Percentiles rank a stretch among this genome's conserved stretches.
phyloP scores from a whole-genome alignment of 1,140 invertebrate genomes.

The Eriocheir sinensis region DNA sequence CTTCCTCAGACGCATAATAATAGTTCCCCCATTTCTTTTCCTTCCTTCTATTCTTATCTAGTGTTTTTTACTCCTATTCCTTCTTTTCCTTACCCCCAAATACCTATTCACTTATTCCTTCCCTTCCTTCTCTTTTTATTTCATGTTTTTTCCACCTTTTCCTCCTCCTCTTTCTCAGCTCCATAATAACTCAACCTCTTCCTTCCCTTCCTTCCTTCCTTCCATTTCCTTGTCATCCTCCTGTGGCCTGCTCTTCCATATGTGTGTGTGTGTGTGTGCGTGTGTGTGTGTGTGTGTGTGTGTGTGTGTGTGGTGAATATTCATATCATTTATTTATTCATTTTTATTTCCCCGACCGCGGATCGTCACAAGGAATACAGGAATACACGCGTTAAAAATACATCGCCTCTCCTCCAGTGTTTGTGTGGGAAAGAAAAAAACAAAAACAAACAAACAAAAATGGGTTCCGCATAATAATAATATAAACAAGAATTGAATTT shows the following conservation, averaged over 20 bases:
- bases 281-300: neutral
- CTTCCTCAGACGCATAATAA: no score
- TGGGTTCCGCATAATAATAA: neutral
- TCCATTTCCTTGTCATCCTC: no score
- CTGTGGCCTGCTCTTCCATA: no score
- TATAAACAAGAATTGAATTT: neutral
- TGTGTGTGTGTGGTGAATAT: neutral
- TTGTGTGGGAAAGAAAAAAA: neutral
- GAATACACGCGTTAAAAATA: neutral
- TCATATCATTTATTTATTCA: neutral
- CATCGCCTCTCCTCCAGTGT: conserved; percentile 22
- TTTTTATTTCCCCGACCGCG: neutral
- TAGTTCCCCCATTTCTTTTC: no score
- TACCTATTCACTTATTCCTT: neutral
- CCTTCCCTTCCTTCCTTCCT: no score
- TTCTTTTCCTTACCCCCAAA: neutral
- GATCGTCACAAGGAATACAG: neutral
- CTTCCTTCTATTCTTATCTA: no score
- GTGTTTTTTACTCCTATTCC: no score
- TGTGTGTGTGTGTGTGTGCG: no score
- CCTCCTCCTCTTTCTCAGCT: no score
- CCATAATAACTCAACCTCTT: no score
- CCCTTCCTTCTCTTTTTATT: no score
- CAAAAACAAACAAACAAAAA: neutral
- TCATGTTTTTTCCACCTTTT: no score